Evolutionary conservation across 2,888 invertebrate species (phyloP).

Genomic region (Teinopalpus imperialis): DNA sequence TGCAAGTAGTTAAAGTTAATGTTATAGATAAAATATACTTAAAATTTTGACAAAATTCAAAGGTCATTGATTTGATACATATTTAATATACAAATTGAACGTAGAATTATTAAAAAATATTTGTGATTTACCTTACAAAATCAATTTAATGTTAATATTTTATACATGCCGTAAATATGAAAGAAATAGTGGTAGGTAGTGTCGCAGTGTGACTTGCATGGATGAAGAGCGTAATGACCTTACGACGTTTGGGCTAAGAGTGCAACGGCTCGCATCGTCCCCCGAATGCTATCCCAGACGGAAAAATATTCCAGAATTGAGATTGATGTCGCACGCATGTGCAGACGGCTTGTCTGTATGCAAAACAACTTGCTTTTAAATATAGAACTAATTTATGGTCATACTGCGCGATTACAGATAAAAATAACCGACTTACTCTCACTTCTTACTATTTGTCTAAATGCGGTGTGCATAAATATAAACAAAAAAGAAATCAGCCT

Average conservation of each 20-base stretch:
- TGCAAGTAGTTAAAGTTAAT: no score
- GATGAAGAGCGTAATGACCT: constrained; percentile 14
- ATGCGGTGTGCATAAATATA: constrained; percentile 28
- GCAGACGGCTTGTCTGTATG: constrained; percentile 77
- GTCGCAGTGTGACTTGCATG: no score
- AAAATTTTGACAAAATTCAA: no score
- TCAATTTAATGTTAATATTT: no score
- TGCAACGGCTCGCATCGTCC: constrained; percentile 30
- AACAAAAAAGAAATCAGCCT: background rate
- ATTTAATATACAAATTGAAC: no score
- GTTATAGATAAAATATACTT: no score
- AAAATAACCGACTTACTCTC: constrained; percentile 69
- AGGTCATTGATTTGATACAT: no score
- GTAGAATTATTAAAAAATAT: no score
- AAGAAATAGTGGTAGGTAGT: no score
- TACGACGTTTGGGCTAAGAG: constrained; percentile 18
- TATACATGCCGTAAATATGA: no score
- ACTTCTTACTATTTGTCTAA: constrained; percentile 63
- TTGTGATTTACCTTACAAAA: no score
- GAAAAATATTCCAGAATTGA: constrained; percentile 81
- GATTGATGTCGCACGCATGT: constrained; percentile 81
- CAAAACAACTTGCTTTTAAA: constrained; percentile 77
- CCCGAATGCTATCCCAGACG: constrained; percentile 48
- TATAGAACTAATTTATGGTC: constrained; percentile 80
- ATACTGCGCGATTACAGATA: constrained; percentile 78